These are phyloP conservation scores for Calyptommatus sinebrachiatus DNA, from an alignment of 2,113 vertebrate species.

Conservation along the genomic window DNA sequence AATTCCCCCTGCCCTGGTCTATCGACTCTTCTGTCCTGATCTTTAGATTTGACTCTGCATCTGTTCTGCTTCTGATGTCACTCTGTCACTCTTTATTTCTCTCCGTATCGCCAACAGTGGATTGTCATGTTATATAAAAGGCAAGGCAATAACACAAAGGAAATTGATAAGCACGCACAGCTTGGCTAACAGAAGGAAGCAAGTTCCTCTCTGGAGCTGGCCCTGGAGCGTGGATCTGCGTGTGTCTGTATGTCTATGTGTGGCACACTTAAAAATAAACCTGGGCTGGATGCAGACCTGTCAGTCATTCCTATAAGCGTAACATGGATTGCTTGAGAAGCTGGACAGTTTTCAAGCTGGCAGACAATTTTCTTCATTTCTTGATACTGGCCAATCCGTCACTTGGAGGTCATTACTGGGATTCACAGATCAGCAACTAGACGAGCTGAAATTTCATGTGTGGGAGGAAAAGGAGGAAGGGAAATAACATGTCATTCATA, in stretches of 20 bases:
- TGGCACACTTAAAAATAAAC: conserved; percentile 55
- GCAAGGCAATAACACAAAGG: conserved; percentile 40
- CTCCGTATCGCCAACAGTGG: neutral
- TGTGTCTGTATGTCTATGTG: conserved; percentile 18
- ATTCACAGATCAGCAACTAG: neutral
- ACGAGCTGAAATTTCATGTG: too few relatives aligned
- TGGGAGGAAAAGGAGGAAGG: too few relatives aligned
- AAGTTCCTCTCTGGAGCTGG: conserved; percentile 32
- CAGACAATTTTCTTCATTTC: neutral
- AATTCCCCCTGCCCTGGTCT: neutral
- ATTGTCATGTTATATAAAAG: conserved; percentile 16
- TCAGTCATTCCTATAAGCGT: conserved; percentile 33
- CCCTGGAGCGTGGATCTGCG: conserved; percentile 31
- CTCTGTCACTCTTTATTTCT: accelerated
- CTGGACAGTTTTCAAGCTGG: conserved; percentile 17
- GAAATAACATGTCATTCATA: too few relatives aligned
- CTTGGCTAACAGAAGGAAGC: conserved; percentile 40
- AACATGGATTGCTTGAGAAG: conserved; percentile 37
- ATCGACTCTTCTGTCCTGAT: neutral
- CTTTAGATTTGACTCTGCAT: neutral
- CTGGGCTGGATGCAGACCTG: conserved; percentile 52
- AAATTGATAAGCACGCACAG: conserved; percentile 45
- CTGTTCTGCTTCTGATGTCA: neutral
- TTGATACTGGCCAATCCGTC: neutral
- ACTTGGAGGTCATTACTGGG: neutral